Percentiles rank a stretch among this genome's conserved stretches.
Conservation (phyloP, 2,113 vertebrate genomes). For the Scatophagus argus region DNA sequence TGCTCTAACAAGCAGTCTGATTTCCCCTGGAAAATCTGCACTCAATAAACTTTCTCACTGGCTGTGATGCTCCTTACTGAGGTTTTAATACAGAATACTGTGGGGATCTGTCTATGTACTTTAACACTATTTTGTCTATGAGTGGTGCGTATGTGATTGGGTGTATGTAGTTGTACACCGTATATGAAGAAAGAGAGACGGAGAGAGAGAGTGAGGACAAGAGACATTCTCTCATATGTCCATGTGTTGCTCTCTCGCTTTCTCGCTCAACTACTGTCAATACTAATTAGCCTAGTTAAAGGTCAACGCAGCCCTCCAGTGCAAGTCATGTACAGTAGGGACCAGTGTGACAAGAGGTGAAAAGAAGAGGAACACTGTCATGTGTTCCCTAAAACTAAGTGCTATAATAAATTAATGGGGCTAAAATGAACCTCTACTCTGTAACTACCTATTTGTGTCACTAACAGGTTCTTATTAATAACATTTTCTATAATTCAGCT, state of each 20-base stretch:
- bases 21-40: conserved; percentile 80
- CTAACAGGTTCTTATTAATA: no score
- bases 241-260: conserved; percentile 43
- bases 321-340: conserved; percentile 64
- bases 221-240: conserved; percentile 29
- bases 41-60: conserved; percentile 63
- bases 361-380: neutral
- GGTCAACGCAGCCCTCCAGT: conserved; percentile 64
- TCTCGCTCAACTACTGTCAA: conserved; percentile 68
- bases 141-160: neutral
- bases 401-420: neutral
- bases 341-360: conserved; percentile 24
- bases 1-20: conserved; percentile 76
- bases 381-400: neutral
- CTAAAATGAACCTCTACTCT: neutral
- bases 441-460: no score
- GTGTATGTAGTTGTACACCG: neutral
- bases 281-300: conserved; percentile 85
- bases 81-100: conserved; percentile 51
- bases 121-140: conserved; percentile 1
- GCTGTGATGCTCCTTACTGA: conserved; percentile 49
- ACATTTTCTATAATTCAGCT: no score
- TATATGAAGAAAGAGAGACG: neutral
- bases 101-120: conserved; percentile 2
- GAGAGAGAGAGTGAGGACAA: neutral